Conservation (phyloP, 2,797 vertebrate species). For the Arrhamphus sclerolepis region DNA sequence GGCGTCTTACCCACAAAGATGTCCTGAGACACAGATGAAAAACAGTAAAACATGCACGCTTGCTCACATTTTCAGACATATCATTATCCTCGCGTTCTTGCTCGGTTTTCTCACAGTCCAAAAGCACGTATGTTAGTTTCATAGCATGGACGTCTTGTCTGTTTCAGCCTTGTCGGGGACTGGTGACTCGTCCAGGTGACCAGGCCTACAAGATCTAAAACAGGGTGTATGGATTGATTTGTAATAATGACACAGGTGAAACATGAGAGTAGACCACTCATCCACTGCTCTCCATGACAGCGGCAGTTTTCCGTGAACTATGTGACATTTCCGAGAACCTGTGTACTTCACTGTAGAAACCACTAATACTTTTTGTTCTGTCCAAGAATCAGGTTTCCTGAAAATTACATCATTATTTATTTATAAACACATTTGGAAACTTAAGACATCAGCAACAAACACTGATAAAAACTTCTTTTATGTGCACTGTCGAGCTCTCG, state of each 20-base stretch:
- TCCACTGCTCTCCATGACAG: background rate
- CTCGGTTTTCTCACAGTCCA: background rate
- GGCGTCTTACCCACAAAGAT: conserved; percentile 9
- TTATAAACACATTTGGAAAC: conserved; percentile 11
- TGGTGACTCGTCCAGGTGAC: too few relatives aligned
- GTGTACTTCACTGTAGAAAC: background rate
- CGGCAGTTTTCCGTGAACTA: conserved; percentile 7
- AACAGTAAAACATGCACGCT: too few relatives aligned
- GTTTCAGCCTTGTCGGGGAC: too few relatives aligned
- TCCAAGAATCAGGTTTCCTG: background rate
- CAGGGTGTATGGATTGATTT: too few relatives aligned
- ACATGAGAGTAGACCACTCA: too few relatives aligned
- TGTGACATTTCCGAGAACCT: background rate
- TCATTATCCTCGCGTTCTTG: background rate
- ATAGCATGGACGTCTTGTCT: too few relatives aligned
- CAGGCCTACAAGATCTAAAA: too few relatives aligned
- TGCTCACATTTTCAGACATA: too few relatives aligned
- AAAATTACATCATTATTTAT: background rate
- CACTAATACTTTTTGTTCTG: background rate
- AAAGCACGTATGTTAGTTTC: too few relatives aligned
- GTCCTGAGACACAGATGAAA: too few relatives aligned
- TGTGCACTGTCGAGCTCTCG: conserved; percentile 47
- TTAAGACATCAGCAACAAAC: conserved; percentile 4
- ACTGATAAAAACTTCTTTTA: background rate
- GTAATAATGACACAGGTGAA: too few relatives aligned